These are phyloP conservation scores for Notechis scutatus DNA, from an alignment of 2,113 vertebrate species.

Conservation along the genomic window DNA sequence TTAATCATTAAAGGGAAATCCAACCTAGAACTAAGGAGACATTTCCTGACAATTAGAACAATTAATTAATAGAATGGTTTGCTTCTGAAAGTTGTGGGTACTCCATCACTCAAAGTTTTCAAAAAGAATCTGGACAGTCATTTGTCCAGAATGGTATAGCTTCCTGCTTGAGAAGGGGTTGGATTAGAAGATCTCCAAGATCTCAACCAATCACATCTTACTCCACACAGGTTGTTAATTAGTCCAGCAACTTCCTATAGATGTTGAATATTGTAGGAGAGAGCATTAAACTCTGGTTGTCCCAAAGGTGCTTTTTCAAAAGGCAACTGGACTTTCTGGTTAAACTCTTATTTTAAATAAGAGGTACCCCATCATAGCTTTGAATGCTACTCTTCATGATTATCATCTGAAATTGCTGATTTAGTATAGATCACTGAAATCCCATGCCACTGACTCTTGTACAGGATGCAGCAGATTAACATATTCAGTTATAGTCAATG, in stretches of 20 bases:
- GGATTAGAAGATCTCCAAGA: background rate
- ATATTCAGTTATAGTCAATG: background rate
- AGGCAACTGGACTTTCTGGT: too few species aligned
- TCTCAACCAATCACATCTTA: background rate
- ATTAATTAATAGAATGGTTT: background rate
- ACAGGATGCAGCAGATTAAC: background rate
- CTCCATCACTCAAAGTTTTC: background rate
- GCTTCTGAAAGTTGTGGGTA: background rate
- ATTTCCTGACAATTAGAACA: background rate
- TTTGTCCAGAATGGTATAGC: background rate
- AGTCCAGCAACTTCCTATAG: background rate
- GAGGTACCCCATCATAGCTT: background rate
- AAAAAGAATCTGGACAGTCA: background rate
- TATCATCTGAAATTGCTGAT: background rate
- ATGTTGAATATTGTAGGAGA: background rate
- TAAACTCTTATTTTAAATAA: background rate
- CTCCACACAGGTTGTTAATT: background rate
- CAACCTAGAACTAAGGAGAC: background rate
- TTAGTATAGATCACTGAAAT: background rate
- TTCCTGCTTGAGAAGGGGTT: background rate
- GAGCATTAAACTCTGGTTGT: background rate
- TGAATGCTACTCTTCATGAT: background rate
- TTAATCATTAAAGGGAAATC: background rate
- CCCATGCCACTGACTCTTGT: background rate
- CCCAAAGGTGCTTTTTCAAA: too few species aligned